Base-by-base conservation (phyloP, 1,140 invertebrate species). In the Drosophila seguyi region DNA sequence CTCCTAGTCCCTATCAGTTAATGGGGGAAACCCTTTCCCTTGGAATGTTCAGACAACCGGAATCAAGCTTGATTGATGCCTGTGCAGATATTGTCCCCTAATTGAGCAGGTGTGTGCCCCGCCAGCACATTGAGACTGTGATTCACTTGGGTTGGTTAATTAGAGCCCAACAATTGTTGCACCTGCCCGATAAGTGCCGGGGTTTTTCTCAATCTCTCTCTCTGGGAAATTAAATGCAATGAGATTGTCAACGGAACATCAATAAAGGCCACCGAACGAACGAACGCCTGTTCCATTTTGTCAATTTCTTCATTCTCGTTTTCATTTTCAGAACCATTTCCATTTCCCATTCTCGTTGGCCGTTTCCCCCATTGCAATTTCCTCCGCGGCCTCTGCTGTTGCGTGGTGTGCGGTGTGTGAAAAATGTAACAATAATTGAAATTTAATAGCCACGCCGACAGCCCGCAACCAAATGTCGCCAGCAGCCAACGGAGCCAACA, bases 351-450 rank as follows among this genome's bases (percentile, higher is more conserved):
- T 72, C 39, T 42, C 57, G 83, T 68, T 85, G 50, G 56, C 62
- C 59, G 38, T 57, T 76, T 76, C 76, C 42, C 71, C 79, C n/a
- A 56, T 76, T 86, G 66, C 69, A 74, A 48, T 76, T 76, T 76
- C 72, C 73, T 75, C 62, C 47, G 66, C 71, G 56, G 47, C 74
- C 61, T 50, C 60, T 62, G 66, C 42, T 22, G 52, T 53, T 38
- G 52, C 52, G 52, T 53, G 52, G 57, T 75, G 63, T 68, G 62
- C 78, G 65, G 80, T 87, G 84, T 87, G 84, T 87, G 84, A 87
- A 84, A 87, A 83, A 87, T 87, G 84, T 84, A 88, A 90, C 81
- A 85, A 81, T 88, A 88, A 88, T 88, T 88, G 85, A 90, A 88
- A 88, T 88, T 88, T 88, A 88, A 88, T 88, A 88, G 84, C 85